phyloP scores from a whole-genome alignment of 2,113 vertebrate genomes.

The Corapipo altera region DNA sequence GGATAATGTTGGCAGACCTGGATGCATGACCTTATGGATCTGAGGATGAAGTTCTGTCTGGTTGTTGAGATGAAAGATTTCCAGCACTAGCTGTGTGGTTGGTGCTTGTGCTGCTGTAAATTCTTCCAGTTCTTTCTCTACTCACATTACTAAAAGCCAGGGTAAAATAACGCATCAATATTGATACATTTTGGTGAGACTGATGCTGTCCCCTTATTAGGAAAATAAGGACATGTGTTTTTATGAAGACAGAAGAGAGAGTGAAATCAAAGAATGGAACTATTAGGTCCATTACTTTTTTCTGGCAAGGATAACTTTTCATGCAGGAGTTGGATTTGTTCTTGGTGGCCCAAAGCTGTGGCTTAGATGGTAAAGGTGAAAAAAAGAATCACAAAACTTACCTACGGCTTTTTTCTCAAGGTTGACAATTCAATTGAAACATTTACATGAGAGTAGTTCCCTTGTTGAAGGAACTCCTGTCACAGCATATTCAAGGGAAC shows the following conservation, averaged over 20 bases:
- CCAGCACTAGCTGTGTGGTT: background rate
- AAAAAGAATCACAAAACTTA: background rate
- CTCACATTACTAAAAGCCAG: background rate
- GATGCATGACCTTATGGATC: background rate
- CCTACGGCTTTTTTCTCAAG: background rate
- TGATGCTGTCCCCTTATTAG: background rate
- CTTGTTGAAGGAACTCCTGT: background rate
- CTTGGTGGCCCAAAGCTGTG: background rate
- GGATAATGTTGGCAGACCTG: background rate
- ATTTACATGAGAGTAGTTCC: background rate
- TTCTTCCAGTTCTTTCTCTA: background rate
- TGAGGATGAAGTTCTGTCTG: rapidly evolving
- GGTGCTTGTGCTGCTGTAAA: background rate
- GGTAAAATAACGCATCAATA: background rate
- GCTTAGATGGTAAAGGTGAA: background rate
- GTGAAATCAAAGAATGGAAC: background rate
- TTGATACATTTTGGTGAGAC: background rate
- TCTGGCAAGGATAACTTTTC: background rate
- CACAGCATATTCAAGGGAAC: background rate
- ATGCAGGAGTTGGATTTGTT: background rate
- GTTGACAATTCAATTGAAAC: background rate
- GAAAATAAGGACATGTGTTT: background rate
- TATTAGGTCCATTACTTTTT: background rate
- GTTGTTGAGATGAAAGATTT: background rate
- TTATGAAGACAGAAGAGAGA: background rate